A percentile compares a stretch with the other conserved stretches of the same genome.
Evolutionary conservation across 2,113 vertebrate species (phyloP).

Genomic region (Rhynchopsitta pachyrhyncha): DNA sequence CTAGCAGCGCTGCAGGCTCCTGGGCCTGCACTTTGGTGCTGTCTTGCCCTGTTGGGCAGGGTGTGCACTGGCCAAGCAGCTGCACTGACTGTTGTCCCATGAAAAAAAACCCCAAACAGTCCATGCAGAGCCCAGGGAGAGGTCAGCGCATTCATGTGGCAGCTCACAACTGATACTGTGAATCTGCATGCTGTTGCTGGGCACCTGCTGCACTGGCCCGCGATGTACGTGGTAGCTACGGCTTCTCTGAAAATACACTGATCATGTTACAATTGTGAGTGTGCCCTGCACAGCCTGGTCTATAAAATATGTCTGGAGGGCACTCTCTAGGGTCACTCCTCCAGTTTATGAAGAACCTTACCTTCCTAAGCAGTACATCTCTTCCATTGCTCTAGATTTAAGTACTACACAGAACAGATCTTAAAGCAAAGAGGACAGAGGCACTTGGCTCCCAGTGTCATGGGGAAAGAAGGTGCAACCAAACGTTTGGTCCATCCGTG

Average conservation of each 20-base stretch:
- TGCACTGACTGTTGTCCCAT: not conserved
- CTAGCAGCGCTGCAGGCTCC: not conserved
- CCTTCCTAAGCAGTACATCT: not conserved
- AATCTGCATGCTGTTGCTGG: not conserved
- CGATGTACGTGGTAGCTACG: not conserved
- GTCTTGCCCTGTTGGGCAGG: not conserved
- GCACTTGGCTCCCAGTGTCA: not conserved
- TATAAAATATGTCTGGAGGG: not conserved
- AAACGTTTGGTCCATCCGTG: not conserved
- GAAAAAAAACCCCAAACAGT: not conserved
- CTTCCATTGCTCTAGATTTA: not conserved
- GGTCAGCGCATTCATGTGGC: not conserved
- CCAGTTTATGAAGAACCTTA: not conserved
- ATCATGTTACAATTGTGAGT: not conserved
- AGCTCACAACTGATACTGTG: conserved; percentile 27
- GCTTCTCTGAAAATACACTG: conserved; percentile 8
- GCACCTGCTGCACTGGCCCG: not conserved
- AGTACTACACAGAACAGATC: not conserved
- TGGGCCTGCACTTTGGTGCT: not conserved
- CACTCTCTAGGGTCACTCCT: not conserved
- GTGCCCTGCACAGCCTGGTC: not conserved
- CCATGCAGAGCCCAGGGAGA: not conserved
- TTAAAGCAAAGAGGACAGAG: not conserved
- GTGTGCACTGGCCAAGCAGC: not conserved
- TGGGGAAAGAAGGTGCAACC: not conserved